These are phyloP conservation scores for Rhyacophila evoluta DNA, from an alignment of 2,888 invertebrate species.

Conservation along the genomic window DNA sequence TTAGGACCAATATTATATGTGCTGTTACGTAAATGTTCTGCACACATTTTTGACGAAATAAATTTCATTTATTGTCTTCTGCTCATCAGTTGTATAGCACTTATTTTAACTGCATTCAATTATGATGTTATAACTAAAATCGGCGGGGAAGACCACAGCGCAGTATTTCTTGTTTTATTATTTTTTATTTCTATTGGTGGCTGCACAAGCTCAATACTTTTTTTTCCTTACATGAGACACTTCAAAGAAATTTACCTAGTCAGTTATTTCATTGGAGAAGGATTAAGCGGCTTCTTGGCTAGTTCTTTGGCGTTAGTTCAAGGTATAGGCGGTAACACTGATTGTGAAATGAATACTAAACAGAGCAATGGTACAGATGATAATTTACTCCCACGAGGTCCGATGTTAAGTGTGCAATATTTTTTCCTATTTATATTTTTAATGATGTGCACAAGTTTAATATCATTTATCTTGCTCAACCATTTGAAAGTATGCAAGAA, in stretches of 20 bases:
- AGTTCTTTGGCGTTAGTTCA: slow-evolving; percentile 82
- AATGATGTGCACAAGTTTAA: slow-evolving; percentile 74
- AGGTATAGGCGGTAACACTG: slow-evolving; percentile 78
- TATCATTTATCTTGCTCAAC: slow-evolving; percentile 74
- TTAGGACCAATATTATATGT: slow-evolving; percentile 82
- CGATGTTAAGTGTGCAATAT: slow-evolving; percentile 73
- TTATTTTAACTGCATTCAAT: slow-evolving; percentile 72
- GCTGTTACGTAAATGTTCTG: slow-evolving; percentile 64
- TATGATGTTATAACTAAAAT: slow-evolving; percentile 71
- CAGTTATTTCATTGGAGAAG: slow-evolving; percentile 87
- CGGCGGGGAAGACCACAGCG: slow-evolving; percentile 67
- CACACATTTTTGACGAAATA: slow-evolving; percentile 66
- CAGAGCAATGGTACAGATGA: slow-evolving; percentile 61
- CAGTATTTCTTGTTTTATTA: slow-evolving; percentile 73
- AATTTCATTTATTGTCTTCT: slow-evolving; percentile 71
- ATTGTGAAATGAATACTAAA: slow-evolving; percentile 63
- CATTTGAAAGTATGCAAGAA: slow-evolving; percentile 50
- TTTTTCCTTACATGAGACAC: slow-evolving; percentile 85
- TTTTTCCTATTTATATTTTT: slow-evolving; percentile 77
- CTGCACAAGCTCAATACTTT: slow-evolving; percentile 87
- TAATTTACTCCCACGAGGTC: slow-evolving; percentile 62
- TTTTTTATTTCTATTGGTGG: slow-evolving; percentile 81
- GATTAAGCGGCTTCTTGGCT: slow-evolving; percentile 84
- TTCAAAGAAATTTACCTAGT: slow-evolving; percentile 81
- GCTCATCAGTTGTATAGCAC: slow-evolving; percentile 68